Evolutionary conservation across 2,888 invertebrate species (phyloP).

Genomic region (Drosophila yooni): DNA sequence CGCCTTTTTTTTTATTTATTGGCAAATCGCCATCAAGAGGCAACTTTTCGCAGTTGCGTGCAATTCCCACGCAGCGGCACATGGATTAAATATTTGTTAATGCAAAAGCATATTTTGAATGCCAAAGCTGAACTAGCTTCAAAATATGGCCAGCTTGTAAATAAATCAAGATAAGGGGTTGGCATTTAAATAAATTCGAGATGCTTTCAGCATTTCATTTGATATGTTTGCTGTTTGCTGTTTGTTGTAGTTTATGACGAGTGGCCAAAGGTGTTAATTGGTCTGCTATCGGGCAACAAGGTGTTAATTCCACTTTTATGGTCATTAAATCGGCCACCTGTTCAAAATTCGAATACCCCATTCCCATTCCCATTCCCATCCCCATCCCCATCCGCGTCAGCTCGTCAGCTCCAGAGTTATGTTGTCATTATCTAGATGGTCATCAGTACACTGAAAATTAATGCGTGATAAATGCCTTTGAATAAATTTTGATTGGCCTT

Average conservation of each 20-base stretch:
- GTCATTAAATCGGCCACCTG: constrained; percentile 68
- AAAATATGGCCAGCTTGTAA: background rate
- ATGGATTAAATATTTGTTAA: background rate
- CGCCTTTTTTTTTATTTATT: constrained; percentile 31
- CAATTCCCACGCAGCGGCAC: constrained; percentile 32
- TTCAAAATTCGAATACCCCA: constrained; percentile 49
- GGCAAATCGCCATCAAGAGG: constrained; percentile 18
- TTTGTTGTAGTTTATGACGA: constrained; percentile 56
- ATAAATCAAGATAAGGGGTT: background rate
- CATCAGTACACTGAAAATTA: constrained; percentile 16
- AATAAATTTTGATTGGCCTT: constrained; percentile 54
- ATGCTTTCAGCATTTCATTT: constrained; percentile 30
- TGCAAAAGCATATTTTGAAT: background rate
- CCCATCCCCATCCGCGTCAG: background rate
- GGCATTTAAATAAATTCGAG: constrained; percentile 1
- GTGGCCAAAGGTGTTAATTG: constrained; percentile 79
- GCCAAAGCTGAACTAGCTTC: background rate
- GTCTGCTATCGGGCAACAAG: constrained; percentile 67
- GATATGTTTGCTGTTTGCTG: constrained; percentile 19
- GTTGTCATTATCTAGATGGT: constrained; percentile 53
- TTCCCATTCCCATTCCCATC: background rate
- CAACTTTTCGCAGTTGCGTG: background rate
- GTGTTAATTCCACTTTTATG: constrained; percentile 80
- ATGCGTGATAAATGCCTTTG: constrained; percentile 38
- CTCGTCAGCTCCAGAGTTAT: constrained; percentile 51